Conservation (phyloP, 2,888 invertebrate genomes). For the Parnassius mnemosyne region DNA sequence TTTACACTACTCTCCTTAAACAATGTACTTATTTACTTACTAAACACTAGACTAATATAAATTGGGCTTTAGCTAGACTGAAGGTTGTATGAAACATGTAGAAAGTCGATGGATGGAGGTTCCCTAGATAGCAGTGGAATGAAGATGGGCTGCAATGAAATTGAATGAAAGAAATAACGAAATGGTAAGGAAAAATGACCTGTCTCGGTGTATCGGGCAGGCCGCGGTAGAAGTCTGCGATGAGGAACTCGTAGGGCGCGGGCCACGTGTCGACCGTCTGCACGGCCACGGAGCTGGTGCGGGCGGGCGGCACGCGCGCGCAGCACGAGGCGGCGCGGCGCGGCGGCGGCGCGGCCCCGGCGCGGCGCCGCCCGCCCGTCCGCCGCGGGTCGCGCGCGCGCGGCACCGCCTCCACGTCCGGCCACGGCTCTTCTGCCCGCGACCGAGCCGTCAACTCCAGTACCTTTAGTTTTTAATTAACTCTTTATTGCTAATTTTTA, state of each 20-base stretch:
- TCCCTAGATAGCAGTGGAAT: too few relatives aligned
- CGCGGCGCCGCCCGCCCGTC: conserved; percentile 23
- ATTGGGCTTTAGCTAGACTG: too few relatives aligned
- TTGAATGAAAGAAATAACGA: neutral
- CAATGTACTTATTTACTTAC: too few relatives aligned
- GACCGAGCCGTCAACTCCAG: conserved; percentile 20
- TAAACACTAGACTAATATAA: too few relatives aligned
- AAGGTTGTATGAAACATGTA: too few relatives aligned
- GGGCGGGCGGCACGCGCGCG: conserved; percentile 28
- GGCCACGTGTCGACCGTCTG: conserved; percentile 88
- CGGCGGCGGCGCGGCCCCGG: conserved; percentile 27
- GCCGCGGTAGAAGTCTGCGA: conserved; percentile 83
- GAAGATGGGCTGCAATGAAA: too few relatives aligned
- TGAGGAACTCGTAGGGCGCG: conserved; percentile 86
- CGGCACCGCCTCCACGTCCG: conserved; percentile 30
- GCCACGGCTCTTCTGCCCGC: conserved; percentile 29
- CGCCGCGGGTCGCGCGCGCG: conserved; percentile 30
- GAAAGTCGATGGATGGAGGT: too few relatives aligned
- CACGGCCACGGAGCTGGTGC: conserved; percentile 42
- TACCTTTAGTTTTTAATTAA: neutral
- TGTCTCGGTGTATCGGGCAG: conserved; percentile 43
- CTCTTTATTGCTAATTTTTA: too few relatives aligned
- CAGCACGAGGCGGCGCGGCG: conserved; percentile 31
- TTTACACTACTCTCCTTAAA: too few relatives aligned
- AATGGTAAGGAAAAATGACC: neutral